Evolutionary conservation across 2,113 vertebrate species (phyloP), one percentile per base, ranked within the genome.

Genomic region (Cathartes aura): DNA sequence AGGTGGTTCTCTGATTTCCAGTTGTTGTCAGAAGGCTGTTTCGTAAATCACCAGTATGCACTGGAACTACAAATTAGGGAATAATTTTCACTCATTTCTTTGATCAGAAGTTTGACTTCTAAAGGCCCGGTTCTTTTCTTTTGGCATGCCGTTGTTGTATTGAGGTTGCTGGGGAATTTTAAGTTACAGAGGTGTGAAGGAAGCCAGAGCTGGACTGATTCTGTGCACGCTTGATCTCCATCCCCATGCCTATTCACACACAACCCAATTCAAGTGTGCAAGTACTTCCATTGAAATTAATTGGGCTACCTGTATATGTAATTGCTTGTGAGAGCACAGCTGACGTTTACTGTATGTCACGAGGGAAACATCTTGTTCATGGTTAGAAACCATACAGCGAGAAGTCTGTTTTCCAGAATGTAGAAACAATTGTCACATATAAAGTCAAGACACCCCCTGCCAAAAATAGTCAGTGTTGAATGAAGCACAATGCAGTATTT

Each of bases 171-270:
- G 68, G 15, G 13, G 22, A 74, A 56, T 82, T 78, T 82, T 74
- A 79, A 56, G 34, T 67, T 67, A 5, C 9, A 59, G n/a, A 47
- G 14, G 7, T 63, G 27, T 60, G 48, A 86, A 62, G n/a, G 26
- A 66, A 92, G n/a, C 9, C 32, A 70, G 43, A 87, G n/a, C 8
- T 48, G n/a, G 32, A 18, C 38, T 32, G 21, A 32, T 80, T 47
- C 32, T 58, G 16, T 58, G 16, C 0, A 0, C 4, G 2, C 29
- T 75, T 6, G 4, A 16, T 62, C 32, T 93, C 13, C 12, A 1
- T 82, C 19, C 43, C 48, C 30, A 21, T 55, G 24, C 24, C 13
- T 68, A 3, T 27, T 82, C 32, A 42, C 38, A 11, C 8, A 45
- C 11, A 79, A 36, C n/a, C 8, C 17, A 24, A 3, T 8, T 43